Percentiles rank a stretch among this genome's conserved stretches.
phyloP scores from a whole-genome alignment of 2,113 vertebrate species.

The Dromiciops gliroides region DNA sequence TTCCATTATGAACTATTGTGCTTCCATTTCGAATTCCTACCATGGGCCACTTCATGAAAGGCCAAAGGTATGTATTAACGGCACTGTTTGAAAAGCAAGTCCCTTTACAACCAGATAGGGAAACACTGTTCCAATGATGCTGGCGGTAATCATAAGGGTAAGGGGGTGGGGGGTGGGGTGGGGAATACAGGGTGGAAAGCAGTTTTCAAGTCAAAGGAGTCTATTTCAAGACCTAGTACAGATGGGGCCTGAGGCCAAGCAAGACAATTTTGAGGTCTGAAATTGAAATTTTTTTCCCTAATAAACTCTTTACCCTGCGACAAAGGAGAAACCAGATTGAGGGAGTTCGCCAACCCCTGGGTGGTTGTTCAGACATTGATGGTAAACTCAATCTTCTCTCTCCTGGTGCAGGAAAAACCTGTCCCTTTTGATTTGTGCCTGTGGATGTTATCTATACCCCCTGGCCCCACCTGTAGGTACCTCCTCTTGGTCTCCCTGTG shows the following conservation, averaged over 20 bases:
- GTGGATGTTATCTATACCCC: constrained; percentile 50
- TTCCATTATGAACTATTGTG: background rate
- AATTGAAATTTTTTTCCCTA: constrained; percentile 72
- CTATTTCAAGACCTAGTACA: constrained; percentile 5
- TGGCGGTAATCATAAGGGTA: background rate
- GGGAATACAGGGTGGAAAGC: constrained; percentile 6
- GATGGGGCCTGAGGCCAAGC: constrained; percentile 44
- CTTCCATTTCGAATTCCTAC: constrained; percentile 5
- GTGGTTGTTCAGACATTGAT: constrained; percentile 58
- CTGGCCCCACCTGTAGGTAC: constrained; percentile 5
- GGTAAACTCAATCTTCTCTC: constrained; percentile 67
- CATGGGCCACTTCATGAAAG: constrained; percentile 2
- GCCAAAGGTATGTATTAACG: constrained; percentile 19
- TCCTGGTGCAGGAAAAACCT: constrained; percentile 41
- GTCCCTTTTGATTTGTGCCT: constrained; percentile 52
- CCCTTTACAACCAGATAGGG: constrained; percentile 42
- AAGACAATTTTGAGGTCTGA: constrained; percentile 66
- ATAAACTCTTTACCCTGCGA: constrained; percentile 69
- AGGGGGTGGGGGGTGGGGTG: background rate
- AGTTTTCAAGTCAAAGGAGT: constrained; percentile 12
- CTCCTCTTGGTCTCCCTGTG: constrained; percentile 21
- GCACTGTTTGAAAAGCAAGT: constrained; percentile 48
- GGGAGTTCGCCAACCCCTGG: constrained; percentile 42
- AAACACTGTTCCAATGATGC: background rate
- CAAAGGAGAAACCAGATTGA: constrained; percentile 41